phyloP scores from a whole-genome alignment of 37 sponge, comb jelly and placozoan genomes.

The Amphimedon queenslandica region DNA sequence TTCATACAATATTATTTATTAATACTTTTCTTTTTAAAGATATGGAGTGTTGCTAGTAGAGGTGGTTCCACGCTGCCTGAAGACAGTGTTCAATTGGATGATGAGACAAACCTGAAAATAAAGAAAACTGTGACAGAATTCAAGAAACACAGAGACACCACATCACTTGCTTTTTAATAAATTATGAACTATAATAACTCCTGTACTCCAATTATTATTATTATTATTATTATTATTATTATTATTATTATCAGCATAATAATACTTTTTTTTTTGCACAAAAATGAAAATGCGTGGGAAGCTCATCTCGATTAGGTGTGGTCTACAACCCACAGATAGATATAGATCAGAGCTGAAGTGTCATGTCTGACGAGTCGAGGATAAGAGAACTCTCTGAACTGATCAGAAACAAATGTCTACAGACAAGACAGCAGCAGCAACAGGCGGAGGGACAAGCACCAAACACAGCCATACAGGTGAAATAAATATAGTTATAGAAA shows the following conservation, averaged over 20 bases:
- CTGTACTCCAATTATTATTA: too few relatives aligned
- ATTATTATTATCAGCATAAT: too few relatives aligned
- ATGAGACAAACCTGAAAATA: constrained; percentile 19
- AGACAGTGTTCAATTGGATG: constrained; percentile 26
- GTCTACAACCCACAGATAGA: not conserved
- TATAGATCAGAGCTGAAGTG: not conserved
- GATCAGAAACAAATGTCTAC: not conserved
- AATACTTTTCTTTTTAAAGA: too few relatives aligned
- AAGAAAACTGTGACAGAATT: constrained; percentile 8
- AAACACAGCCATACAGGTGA: too few relatives aligned
- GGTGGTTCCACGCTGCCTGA: constrained; percentile 38
- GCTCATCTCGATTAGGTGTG: not conserved
- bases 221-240: too few relatives aligned
- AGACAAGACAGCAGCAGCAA: not conserved
- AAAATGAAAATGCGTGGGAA: not conserved
- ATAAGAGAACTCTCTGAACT: not conserved
- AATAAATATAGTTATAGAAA: too few relatives aligned
- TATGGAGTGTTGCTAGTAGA: constrained; percentile 41
- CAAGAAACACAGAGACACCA: not conserved
- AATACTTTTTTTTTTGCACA: too few relatives aligned
- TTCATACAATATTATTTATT: too few relatives aligned
- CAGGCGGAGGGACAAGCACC: not conserved
- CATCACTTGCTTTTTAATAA: not conserved
- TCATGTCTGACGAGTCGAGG: not conserved
- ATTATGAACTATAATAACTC: too few relatives aligned